Conservation (phyloP, 2,797 vertebrate species). For the Cirrhinus mrigala region DNA sequence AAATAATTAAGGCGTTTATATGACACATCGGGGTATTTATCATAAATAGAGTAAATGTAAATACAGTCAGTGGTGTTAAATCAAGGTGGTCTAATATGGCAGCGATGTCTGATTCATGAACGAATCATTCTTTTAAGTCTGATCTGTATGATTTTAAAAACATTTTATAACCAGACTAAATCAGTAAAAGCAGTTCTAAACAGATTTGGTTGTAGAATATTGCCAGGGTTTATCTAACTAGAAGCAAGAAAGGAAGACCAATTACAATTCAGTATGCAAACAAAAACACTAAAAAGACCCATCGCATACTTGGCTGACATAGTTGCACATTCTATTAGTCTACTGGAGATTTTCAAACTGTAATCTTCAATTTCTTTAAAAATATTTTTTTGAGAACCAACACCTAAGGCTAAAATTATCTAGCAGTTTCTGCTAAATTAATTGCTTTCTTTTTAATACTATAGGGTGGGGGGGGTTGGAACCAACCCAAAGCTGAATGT, state of each 20-base stretch:
- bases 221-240: neutral
- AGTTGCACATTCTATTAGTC: neutral
- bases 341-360: neutral
- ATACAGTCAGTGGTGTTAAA: neutral
- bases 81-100: neutral
- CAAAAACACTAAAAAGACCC: neutral
- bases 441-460: neutral
- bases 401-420: neutral
- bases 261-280: neutral
- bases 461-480: neutral
- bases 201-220: neutral
- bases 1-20: neutral
- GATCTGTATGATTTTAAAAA: neutral
- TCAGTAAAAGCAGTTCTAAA: neutral
- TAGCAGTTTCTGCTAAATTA: neutral
- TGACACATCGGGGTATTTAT: neutral
- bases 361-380: neutral
- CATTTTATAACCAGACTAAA: neutral
- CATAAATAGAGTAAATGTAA: neutral
- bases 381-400: neutral
- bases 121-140: neutral
- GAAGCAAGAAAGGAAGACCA: neutral
- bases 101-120: neutral
- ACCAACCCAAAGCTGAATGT: neutral
- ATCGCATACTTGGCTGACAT: neutral